phyloP scores from a whole-genome alignment of 2,888 invertebrate species.

The Agrotis puta region DNA sequence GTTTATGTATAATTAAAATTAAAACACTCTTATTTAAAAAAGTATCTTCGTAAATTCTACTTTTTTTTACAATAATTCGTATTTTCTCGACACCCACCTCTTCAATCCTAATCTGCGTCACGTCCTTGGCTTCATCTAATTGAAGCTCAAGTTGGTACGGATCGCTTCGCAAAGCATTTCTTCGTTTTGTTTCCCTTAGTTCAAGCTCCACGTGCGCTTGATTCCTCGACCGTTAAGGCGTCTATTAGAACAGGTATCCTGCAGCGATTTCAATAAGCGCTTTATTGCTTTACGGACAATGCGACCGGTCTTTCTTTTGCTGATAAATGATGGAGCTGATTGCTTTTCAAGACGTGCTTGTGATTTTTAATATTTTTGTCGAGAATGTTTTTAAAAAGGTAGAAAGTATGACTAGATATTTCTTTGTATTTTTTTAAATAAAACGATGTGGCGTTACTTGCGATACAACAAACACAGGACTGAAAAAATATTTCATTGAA shows the following conservation, averaged over 20 bases:
- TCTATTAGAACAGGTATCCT: constrained; percentile 58
- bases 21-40: too few relatives aligned
- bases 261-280: constrained; percentile 71
- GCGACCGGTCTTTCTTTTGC: constrained; percentile 45
- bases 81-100: constrained; percentile 2
- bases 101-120: constrained; percentile 26
- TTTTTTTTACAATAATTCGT: background rate
- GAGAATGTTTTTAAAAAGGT: background rate
- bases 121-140: constrained; percentile 49
- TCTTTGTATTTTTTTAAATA: too few relatives aligned
- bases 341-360: constrained; percentile 44
- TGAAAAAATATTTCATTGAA: too few relatives aligned
- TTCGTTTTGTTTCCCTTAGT: constrained; percentile 59
- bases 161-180: constrained; percentile 58
- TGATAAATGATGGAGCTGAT: constrained; percentile 46
- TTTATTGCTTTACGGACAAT: constrained; percentile 65
- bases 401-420: background rate
- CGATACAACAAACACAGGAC: too few relatives aligned
- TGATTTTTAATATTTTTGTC: constrained; percentile 33
- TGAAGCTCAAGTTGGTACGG: constrained; percentile 57
- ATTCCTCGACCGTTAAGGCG: constrained; percentile 59
- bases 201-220: constrained; percentile 43
- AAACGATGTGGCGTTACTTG: too few relatives aligned
- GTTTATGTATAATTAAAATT: too few relatives aligned
- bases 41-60: background rate